phyloP scores from a whole-genome alignment of 2,888 invertebrate genomes.

The Limenitis camilla region DNA sequence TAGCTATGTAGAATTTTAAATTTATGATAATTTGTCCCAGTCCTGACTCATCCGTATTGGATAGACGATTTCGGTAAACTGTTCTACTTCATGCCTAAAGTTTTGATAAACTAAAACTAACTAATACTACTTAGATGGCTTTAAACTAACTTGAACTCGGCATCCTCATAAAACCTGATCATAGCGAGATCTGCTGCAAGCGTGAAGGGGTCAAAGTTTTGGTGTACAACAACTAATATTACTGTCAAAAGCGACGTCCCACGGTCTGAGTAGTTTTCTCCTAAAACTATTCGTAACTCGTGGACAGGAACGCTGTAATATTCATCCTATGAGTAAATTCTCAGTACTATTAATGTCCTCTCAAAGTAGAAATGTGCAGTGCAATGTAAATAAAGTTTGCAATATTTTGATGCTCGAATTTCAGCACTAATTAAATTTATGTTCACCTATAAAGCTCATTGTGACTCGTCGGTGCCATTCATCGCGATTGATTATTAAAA shows the following conservation, averaged over 20 bases:
- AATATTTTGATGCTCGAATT: not conserved
- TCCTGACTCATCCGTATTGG: no score
- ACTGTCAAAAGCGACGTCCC: slow-evolving; percentile 43
- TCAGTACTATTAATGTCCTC: not conserved
- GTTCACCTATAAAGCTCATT: no score
- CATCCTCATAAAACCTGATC: slow-evolving; percentile 41
- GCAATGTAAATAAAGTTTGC: not conserved
- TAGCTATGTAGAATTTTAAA: no score
- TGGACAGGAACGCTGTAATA: slow-evolving; percentile 44
- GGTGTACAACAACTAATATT: slow-evolving; percentile 42
- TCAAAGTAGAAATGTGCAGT: not conserved
- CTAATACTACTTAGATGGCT: no score
- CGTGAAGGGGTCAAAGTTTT: slow-evolving; percentile 43
- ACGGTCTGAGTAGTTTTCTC: slow-evolving; percentile 57
- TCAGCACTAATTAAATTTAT: not conserved
- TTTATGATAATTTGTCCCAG: no score
- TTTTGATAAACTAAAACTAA: no score
- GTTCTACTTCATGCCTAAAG: no score
- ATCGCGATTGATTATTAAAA: no score
- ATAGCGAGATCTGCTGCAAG: slow-evolving; percentile 45
- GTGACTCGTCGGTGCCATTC: no score
- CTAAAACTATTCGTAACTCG: slow-evolving; percentile 47
- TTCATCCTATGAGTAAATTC: not conserved
- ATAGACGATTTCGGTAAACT: no score
- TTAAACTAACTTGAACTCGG: slow-evolving; percentile 35